These are phyloP conservation scores for Akabosia matsudoensis DNA, from an alignment of 1,140 invertebrate genomes.

Conservation along the genomic window DNA sequence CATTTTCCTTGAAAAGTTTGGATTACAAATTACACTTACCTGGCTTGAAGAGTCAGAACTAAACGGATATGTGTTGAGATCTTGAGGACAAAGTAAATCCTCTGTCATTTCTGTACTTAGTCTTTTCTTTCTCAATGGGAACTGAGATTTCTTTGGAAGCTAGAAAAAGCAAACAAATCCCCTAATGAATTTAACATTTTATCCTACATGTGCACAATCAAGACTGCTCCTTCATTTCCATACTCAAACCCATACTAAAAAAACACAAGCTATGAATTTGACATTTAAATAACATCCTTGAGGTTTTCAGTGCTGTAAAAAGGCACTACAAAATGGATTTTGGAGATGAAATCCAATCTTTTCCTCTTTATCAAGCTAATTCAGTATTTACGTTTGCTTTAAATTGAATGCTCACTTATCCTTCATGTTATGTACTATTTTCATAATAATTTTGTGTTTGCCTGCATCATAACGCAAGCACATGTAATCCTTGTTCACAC, in stretches of 20 bases:
- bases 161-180: slow-evolving; percentile 25
- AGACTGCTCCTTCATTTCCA: too few species aligned
- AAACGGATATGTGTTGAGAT: slow-evolving; percentile 39
- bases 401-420: neutral
- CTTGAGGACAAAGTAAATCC: slow-evolving; percentile 44
- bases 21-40: slow-evolving; percentile 13
- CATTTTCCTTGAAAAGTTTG: too few species aligned
- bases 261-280: too few species aligned
- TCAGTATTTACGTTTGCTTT: too few species aligned
- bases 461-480: neutral
- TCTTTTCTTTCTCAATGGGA: slow-evolving; percentile 44
- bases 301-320: too few species aligned
- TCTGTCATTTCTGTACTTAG: slow-evolving; percentile 39
- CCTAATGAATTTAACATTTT: neutral
- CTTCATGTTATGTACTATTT: neutral
- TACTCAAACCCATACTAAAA: too few species aligned
- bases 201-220: too few species aligned
- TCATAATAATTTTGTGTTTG: neutral
- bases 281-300: too few species aligned
- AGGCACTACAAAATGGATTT: too few species aligned
- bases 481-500: neutral
- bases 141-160: slow-evolving; percentile 39
- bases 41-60: slow-evolving; percentile 33
- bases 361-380: too few species aligned
- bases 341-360: too few species aligned